These are phyloP conservation scores for Leptosomus discolor DNA, from an alignment of 2,113 vertebrate species.

Conservation along the genomic window DNA sequence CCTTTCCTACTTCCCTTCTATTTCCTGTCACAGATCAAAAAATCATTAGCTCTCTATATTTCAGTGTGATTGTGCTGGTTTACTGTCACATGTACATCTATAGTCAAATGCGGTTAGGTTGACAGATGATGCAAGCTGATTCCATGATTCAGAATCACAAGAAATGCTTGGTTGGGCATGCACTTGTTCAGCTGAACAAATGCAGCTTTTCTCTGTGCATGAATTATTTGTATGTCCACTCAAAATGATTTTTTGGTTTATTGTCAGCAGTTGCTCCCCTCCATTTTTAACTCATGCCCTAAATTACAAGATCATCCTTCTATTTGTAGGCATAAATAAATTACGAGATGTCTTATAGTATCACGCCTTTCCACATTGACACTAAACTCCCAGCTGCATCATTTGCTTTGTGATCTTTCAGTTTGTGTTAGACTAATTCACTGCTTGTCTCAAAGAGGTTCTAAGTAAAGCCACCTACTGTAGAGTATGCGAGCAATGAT, in stretches of 20 bases:
- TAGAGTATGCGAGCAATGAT: not conserved
- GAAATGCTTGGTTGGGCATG: accelerated
- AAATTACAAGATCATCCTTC: not conserved
- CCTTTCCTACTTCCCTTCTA: not conserved
- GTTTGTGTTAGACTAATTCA: not conserved
- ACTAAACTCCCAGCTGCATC: not conserved
- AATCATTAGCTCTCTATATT: not conserved
- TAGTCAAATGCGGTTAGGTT: not conserved
- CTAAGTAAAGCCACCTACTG: not conserved
- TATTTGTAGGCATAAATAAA: not conserved
- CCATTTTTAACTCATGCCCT: not conserved
- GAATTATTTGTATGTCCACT: not conserved
- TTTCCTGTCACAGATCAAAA: not conserved
- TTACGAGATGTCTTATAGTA: not conserved
- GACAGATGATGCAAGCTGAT: not conserved
- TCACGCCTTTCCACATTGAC: not conserved
- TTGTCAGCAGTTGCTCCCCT: not conserved
- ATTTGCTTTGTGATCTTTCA: not conserved
- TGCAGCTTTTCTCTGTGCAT: not conserved
- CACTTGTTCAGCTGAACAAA: not conserved
- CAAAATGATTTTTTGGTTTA: not conserved
- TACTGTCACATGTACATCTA: not conserved
- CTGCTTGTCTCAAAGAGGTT: not conserved
- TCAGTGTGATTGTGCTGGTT: not conserved
- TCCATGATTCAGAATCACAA: not conserved